Conservation (phyloP, 2,888 invertebrate genomes). For the Agrochola litura region DNA sequence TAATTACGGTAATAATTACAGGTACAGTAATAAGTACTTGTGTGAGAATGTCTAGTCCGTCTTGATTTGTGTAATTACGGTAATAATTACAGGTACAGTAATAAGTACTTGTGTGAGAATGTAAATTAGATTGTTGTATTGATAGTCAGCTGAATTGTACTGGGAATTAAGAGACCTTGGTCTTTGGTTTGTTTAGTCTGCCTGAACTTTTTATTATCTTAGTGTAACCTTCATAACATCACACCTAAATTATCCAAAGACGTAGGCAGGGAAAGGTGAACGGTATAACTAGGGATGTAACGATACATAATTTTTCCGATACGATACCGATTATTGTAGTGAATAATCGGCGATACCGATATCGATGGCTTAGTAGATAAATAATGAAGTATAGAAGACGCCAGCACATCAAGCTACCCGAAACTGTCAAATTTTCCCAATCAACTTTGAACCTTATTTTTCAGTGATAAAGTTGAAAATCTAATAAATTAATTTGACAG, state of each 20-base stretch:
- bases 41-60: constrained; percentile 45
- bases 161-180: constrained; percentile 52
- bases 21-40: constrained; percentile 31
- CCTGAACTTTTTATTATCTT: constrained; percentile 16
- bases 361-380: too few species aligned
- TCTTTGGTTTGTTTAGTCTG: constrained; percentile 38
- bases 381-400: too few species aligned
- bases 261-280: neutral
- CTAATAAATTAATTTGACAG: too few species aligned
- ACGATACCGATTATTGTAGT: too few species aligned
- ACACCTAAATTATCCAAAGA: neutral
- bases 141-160: constrained; percentile 13
- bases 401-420: too few species aligned
- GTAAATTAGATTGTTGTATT: constrained; percentile 49
- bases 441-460: too few species aligned
- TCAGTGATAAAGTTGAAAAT: too few species aligned
- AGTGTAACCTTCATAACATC: constrained; percentile 9
- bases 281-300: neutral
- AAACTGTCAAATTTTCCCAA: too few species aligned
- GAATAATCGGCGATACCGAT: too few species aligned
- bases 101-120: constrained; percentile 47
- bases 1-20: constrained; percentile 52
- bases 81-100: constrained; percentile 35
- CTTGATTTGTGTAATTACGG: constrained; percentile 51
- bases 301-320: too few species aligned